A percentile compares a stretch with the other conserved stretches of the same genome.
Evolutionary conservation across 2,888 invertebrate species (phyloP).

Genomic region (Epirrita christyi): DNA sequence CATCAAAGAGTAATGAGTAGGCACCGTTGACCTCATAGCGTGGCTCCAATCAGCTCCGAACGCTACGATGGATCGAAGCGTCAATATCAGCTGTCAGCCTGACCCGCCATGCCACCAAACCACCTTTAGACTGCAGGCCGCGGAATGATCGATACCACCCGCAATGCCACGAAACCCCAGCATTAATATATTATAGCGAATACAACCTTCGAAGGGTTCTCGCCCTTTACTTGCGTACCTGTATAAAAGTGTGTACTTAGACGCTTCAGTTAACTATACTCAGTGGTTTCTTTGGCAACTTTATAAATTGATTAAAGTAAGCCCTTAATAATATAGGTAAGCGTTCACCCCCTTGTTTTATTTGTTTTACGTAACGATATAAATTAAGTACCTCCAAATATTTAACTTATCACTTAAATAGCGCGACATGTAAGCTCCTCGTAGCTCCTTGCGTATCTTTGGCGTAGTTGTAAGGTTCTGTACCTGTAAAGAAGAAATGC

Average conservation of each 20-base stretch:
- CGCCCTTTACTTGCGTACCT: neutral
- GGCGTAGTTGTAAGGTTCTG: neutral
- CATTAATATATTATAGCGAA: neutral
- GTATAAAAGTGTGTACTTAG: no score
- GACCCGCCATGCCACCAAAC: neutral
- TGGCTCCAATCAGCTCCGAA: neutral
- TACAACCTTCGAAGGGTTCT: conserved; percentile 2
- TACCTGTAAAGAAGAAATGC: neutral
- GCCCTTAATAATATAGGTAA: no score
- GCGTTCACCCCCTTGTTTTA: no score
- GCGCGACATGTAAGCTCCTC: neutral
- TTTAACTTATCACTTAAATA: no score
- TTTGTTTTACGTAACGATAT: no score
- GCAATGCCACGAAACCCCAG: neutral
- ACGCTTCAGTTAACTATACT: no score
- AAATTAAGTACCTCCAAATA: no score
- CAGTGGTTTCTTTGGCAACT: no score
- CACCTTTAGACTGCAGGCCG: neutral
- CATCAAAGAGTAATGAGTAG: no score
- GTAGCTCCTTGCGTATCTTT: neutral
- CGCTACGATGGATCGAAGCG: neutral
- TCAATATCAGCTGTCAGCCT: neutral
- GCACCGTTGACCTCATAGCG: neutral
- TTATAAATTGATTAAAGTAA: no score
- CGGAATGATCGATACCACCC: conserved; percentile 10